Conservation (phyloP, 2,113 vertebrate genomes). For the Arothron firmamentum region DNA sequence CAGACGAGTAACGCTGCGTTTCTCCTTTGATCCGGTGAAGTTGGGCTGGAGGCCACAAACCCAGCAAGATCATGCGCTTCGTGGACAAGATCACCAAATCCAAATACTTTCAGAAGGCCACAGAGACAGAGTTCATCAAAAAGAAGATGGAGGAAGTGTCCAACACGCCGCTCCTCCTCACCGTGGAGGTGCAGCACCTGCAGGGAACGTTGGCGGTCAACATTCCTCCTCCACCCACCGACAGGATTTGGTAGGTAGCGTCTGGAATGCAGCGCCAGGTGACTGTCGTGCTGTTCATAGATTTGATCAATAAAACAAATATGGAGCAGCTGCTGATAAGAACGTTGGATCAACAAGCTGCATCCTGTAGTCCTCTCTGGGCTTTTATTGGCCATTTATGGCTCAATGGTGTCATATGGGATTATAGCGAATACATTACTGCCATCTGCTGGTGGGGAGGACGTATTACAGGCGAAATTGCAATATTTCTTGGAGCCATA, state of each 20-base stretch:
- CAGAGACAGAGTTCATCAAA: constrained; percentile 96
- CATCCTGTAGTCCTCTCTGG: no score
- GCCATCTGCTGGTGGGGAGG: constrained; percentile 38
- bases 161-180: constrained; percentile 92
- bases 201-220: constrained; percentile 88
- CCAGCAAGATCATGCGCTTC: constrained; percentile 94
- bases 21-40: constrained; percentile 50
- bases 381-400: no score
- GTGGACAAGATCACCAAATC: constrained; percentile 97
- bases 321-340: no score
- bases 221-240: constrained; percentile 94
- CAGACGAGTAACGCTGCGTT: background rate
- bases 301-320: no score
- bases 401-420: no score
- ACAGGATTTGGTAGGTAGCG: constrained; percentile 88
- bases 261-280: no score
- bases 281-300: no score
- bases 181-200: constrained; percentile 91
- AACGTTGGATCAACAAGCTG: no score
- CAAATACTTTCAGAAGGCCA: constrained; percentile 97
- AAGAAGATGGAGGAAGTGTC: constrained; percentile 98
- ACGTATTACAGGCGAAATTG: no score
- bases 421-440: background rate
- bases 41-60: constrained; percentile 83
- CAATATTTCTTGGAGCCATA: no score